A percentile compares a stretch with the other conserved stretches of the same genome.
phyloP scores from a whole-genome alignment of 2,113 vertebrate genomes.

The Sinosuthora webbiana region DNA sequence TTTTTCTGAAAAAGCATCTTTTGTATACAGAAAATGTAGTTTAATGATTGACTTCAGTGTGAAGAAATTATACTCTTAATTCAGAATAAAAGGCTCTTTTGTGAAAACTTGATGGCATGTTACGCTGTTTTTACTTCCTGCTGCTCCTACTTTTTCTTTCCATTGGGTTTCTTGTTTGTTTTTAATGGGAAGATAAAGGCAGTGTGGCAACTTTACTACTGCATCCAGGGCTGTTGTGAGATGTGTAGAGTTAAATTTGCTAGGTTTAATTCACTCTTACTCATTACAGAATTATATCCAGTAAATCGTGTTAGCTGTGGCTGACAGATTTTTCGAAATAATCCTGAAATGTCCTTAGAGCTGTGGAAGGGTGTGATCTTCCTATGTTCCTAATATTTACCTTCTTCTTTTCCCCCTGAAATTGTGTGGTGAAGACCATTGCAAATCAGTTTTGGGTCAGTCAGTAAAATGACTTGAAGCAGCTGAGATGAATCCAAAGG shows the following conservation, averaged over 20 bases:
- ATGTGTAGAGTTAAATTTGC: neutral
- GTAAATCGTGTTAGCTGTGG: neutral
- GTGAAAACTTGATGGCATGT: neutral
- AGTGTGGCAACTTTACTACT: neutral
- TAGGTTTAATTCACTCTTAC: neutral
- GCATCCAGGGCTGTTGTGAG: neutral
- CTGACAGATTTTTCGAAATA: neutral
- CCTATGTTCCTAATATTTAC: neutral
- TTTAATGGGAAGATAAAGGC: neutral
- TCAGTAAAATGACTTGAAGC: neutral
- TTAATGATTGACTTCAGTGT: neutral
- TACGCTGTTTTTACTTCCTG: neutral
- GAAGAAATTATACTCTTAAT: neutral
- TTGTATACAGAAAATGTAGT: neutral
- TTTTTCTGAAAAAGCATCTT: neutral
- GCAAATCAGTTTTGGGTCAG: neutral
- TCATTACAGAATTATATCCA: neutral
- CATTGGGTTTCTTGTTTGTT: neutral
- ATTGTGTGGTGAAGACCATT: neutral
- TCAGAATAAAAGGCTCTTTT: neutral
- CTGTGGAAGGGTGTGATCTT: neutral
- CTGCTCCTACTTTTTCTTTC: neutral
- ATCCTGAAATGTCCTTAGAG: neutral
- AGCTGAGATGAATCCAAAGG: neutral
- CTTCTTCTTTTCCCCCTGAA: neutral